Percentiles rank a stretch among this genome's conserved stretches.
phyloP scores from a whole-genome alignment of 2,113 vertebrate genomes.

The Typhlomys cinereus region DNA sequence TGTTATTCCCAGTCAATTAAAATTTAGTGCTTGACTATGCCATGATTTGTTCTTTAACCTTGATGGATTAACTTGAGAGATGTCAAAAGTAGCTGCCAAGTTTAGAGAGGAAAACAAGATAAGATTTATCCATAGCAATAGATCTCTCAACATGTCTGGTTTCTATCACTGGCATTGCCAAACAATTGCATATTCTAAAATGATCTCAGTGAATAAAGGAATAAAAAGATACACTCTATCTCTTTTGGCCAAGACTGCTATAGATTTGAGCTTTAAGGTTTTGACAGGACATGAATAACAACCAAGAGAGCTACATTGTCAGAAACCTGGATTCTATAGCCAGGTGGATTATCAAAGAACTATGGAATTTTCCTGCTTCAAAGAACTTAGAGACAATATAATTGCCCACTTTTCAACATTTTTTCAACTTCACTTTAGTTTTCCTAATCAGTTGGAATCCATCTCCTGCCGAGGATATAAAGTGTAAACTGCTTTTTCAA shows the following conservation, averaged over 20 bases:
- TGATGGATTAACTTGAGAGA: conserved; percentile 69
- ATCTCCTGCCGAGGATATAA: background rate
- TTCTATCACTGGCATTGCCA: conserved; percentile 72
- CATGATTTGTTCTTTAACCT: conserved; percentile 61
- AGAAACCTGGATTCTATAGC: background rate
- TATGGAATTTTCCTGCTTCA: conserved; percentile 56
- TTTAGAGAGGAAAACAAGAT: conserved; percentile 72
- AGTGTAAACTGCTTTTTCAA: background rate
- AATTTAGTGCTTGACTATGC: conserved; percentile 66
- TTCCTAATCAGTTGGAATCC: background rate
- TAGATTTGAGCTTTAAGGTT: conserved; percentile 48
- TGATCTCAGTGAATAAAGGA: conserved; percentile 65
- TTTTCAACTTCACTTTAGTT: conserved; percentile 6
- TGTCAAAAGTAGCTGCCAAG: conserved; percentile 74
- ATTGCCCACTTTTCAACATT: conserved; percentile 35
- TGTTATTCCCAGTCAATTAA: conserved; percentile 44
- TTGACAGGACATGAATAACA: conserved; percentile 56
- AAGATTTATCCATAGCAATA: conserved; percentile 70
- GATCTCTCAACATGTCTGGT: conserved; percentile 64
- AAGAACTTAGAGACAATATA: conserved; percentile 8
- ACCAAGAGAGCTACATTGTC: conserved; percentile 19
- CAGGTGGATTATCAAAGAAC: conserved; percentile 56
- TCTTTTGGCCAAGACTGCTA: conserved; percentile 41
- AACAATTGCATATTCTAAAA: conserved; percentile 68
- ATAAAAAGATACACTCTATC: conserved; percentile 49